These are phyloP conservation scores for Amitus sp. DNA, from an alignment of 2,888 invertebrate species.

Conservation along the genomic window DNA sequence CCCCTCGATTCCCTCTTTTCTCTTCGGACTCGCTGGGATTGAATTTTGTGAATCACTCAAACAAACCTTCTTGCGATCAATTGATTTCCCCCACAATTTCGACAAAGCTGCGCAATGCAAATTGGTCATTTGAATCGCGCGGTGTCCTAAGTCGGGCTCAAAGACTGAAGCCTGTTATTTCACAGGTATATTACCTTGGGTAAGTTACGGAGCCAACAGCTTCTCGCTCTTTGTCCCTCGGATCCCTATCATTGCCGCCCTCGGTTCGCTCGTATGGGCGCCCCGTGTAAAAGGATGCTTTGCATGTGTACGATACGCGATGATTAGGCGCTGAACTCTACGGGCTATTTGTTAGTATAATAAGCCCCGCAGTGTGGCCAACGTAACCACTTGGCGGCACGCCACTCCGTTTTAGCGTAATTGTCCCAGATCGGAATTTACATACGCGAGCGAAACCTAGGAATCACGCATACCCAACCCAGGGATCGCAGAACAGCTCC, in stretches of 20 bases:
- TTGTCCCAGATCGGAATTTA: conserved; percentile 64
- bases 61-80: too few relatives aligned
- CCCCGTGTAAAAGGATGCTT: too few relatives aligned
- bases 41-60: too few relatives aligned
- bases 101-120: too few relatives aligned
- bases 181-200: too few relatives aligned
- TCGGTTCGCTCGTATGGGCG: background rate
- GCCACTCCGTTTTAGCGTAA: conserved; percentile 64
- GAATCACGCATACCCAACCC: background rate
- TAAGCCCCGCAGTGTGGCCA: conserved; percentile 62
- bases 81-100: too few relatives aligned
- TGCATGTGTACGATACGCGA: conserved; percentile 51
- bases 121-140: too few relatives aligned
- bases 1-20: too few relatives aligned
- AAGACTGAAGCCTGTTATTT: conserved; percentile 6
- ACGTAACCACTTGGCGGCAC: conserved; percentile 64
- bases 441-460: conserved; percentile 47
- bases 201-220: conserved; percentile 2
- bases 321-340: conserved; percentile 63
- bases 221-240: conserved; percentile 11
- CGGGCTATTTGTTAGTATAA: conserved; percentile 66
- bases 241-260: conserved; percentile 12
- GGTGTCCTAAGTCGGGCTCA: too few relatives aligned
- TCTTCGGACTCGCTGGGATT: too few relatives aligned
- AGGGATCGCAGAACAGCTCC: too few relatives aligned